Percentiles rank a stretch among this genome's conserved stretches.
phyloP scores from a whole-genome alignment of 2,797 vertebrate species.

The Schizopygopsis malacanthus region DNA sequence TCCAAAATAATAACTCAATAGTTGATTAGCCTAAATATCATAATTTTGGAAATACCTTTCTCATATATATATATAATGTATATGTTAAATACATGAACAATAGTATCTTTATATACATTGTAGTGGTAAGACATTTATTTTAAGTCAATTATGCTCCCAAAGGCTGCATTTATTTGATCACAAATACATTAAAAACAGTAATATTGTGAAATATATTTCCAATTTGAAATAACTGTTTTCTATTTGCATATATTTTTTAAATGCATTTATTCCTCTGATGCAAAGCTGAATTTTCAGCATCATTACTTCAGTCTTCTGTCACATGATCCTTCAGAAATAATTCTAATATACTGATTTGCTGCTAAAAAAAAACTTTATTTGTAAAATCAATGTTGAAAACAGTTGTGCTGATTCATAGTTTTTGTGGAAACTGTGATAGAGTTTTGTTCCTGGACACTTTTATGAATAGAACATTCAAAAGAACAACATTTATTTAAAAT shows the following conservation, averaged over 20 bases:
- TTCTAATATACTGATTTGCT: neutral
- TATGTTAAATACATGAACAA: no score
- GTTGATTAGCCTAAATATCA: neutral
- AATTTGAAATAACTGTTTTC: neutral
- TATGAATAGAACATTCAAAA: no score
- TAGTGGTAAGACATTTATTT: no score
- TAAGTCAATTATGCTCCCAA: neutral
- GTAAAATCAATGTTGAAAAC: neutral
- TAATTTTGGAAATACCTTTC: neutral
- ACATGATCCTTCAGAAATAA: neutral
- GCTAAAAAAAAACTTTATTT: neutral
- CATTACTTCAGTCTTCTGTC: neutral
- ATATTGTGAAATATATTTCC: neutral
- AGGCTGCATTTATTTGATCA: neutral
- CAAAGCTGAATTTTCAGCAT: neutral
- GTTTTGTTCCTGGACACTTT: no score
- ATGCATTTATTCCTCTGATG: neutral
- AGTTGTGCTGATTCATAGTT: no score
- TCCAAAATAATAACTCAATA: neutral
- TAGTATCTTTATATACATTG: no score
- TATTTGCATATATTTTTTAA: neutral
- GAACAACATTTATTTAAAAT: no score
- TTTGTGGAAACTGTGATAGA: no score
- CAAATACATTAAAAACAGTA: neutral
- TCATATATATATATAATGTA: neutral